Base-by-base conservation (phyloP, 2,113 vertebrate genomes). In the Todiramphus chloris region DNA sequence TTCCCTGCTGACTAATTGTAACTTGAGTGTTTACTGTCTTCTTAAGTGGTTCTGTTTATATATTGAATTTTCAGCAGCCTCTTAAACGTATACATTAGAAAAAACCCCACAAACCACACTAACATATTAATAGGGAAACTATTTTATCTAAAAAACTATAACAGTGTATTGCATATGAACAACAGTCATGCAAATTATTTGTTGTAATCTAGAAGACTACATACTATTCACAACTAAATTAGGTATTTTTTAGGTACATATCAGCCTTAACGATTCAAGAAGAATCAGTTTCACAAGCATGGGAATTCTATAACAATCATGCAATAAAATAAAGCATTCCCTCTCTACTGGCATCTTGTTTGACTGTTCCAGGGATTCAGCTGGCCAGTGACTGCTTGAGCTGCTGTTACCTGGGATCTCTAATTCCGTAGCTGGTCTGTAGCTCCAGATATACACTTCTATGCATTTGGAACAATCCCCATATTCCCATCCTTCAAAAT, bases 21-120 rank as follows among this genome's bases (percentile, higher is more conserved):
- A 44, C 55, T 44, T 37, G 51, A 95, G 88, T 77, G 89, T 90
- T 94, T 92, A 69, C 76, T 81, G 46, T 83, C 73, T 89, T 81
- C 59, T 28, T 23, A 80, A 94, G 86, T 92, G 68, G 50, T 92
- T 93, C n/a, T 46, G 43, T 89, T 95, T 73, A 73, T 83, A 13
- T 80, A 60, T 31, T 85, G 78, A 64, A 55, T 90, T 93, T 93
- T 90, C 64, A 82, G 43, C 48, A 82, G 35, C 51, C n/a, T 83
- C 19, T 48, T 83, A 90, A 95, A 80, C 69, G 58, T 27, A 13
- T 84, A 73, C 72, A 67, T 43, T 9, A 20, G 16, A 44, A n/a
- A 16, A 35, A 81, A 28, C 41, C 41, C 4, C 7, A 37, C 6
- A 33, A 39, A 4, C 16, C 16, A 43, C 3, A 5, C 19, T 64